phyloP scores from a whole-genome alignment of 2,797 vertebrate species.

The Pyrocephalus nanus region DNA sequence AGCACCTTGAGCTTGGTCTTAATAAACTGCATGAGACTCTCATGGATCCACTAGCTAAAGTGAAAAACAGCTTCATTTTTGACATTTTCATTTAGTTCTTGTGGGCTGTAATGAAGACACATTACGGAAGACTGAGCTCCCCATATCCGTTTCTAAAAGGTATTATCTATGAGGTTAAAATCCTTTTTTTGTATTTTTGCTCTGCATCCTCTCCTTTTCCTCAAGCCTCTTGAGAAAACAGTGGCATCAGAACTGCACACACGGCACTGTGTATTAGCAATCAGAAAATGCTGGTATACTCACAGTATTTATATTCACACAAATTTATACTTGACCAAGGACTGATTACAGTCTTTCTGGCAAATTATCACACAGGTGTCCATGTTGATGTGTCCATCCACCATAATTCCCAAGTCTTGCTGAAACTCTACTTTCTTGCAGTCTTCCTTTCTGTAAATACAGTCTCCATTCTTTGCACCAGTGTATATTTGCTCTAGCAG shows the following conservation, averaged over 20 bases:
- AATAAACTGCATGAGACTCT: not conserved
- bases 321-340: not conserved
- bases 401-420: not conserved
- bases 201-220: not conserved
- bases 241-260: not conserved
- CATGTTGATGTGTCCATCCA: not conserved
- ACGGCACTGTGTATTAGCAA: not conserved
- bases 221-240: not conserved
- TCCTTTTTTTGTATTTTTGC: not conserved
- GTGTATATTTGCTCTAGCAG: not conserved
- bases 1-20: not conserved
- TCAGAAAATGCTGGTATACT: not conserved
- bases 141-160: not conserved
- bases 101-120: not conserved
- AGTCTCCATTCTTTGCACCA: not conserved
- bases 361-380: not conserved
- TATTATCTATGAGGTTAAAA: not conserved
- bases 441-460: not conserved
- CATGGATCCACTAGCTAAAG: not conserved
- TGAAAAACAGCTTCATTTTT: not conserved
- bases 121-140: not conserved
- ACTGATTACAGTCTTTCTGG: not conserved
- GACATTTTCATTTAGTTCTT: not conserved
- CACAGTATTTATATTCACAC: not conserved
- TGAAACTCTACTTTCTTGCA: not conserved